Conservation (phyloP, 1,140 invertebrate species). For the Drosophila sturtevanti region DNA sequence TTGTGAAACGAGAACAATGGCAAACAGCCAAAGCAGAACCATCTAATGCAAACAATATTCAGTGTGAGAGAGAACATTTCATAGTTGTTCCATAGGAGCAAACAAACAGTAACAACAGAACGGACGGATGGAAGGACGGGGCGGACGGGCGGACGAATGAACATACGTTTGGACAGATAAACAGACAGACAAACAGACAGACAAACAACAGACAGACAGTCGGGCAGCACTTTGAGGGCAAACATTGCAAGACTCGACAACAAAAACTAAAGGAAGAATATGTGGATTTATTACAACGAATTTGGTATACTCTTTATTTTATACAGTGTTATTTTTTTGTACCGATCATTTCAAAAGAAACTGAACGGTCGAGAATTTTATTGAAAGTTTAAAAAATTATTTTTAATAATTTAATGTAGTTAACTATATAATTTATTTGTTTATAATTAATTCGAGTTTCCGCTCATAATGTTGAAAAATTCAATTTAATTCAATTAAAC, state of each 20-base stretch:
- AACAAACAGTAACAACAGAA: slow-evolving; percentile 31
- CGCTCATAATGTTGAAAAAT: no score
- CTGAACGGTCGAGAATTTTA: no score
- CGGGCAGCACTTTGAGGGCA: slow-evolving; percentile 36
- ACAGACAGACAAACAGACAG: background rate
- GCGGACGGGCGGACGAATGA: no score
- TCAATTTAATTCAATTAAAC: no score
- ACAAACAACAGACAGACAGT: slow-evolving; percentile 8
- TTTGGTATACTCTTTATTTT: background rate
- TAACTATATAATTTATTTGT: no score
- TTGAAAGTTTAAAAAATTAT: no score
- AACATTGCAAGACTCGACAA: slow-evolving; percentile 41
- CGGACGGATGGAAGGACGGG: background rate
- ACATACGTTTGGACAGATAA: no score
- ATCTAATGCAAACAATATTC: slow-evolving; percentile 64
- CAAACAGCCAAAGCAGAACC: slow-evolving; percentile 33
- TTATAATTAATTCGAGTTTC: no score
- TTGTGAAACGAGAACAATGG: slow-evolving; percentile 58
- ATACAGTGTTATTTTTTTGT: no score
- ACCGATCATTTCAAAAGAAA: no score
- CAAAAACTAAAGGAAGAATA: background rate
- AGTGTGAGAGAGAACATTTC: slow-evolving; percentile 49
- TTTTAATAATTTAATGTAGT: no score
- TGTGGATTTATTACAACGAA: background rate
- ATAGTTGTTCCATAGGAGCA: slow-evolving; percentile 41